Base-by-base conservation (phyloP, 64 coral and sea anemone genomes). In the Montipora efflorescens region DNA sequence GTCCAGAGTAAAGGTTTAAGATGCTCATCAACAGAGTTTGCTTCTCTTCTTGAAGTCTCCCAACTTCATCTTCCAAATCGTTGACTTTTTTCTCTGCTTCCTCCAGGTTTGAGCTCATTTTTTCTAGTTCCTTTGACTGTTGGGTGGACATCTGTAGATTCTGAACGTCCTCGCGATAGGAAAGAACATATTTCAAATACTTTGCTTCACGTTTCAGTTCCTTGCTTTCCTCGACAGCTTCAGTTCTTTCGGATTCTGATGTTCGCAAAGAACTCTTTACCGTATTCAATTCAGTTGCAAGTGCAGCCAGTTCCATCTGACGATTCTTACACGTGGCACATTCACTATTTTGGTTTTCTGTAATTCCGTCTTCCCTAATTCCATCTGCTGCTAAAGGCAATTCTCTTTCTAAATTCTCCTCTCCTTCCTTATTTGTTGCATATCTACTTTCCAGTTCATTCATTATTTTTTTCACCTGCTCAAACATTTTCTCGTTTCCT, bases 111-210 rank as follows among this genome's bases (percentile, higher is more conserved):
- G 96, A 80, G 55, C 91, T 93, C 48, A 98, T 55, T 80, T 90
- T 87, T 21, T 95, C 80, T 46, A 98, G 57, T 57, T 98, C 87
- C 16, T 93, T 93, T 23, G 69, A 87, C 70, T 93, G 82, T 44
- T 92, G 82, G 22, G 92, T 80, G 12, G 90, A 81, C 1, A 83
- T 74, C 20, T 98, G 89, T 1, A 88, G 89, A 77, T 78, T 73
- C 46, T 94, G 92, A 0, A 98, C 90, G 44, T 98, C 96, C 58
- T 95, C 76, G n/a, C 96, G 80, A 59, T 98, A 98, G 19, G 93
- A 98, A 51, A 98, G 85, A 6, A 98, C 96, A 4, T 98, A 83
- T 70, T 98, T 98, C 25, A 98, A 81, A 43, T 98, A 98, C 18
- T 98, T 95, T 0, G 89, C 76, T 52, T 98, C 96, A 47, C 94